Base-by-base conservation (phyloP, 2,888 invertebrate genomes). In the Andricus curvator region DNA sequence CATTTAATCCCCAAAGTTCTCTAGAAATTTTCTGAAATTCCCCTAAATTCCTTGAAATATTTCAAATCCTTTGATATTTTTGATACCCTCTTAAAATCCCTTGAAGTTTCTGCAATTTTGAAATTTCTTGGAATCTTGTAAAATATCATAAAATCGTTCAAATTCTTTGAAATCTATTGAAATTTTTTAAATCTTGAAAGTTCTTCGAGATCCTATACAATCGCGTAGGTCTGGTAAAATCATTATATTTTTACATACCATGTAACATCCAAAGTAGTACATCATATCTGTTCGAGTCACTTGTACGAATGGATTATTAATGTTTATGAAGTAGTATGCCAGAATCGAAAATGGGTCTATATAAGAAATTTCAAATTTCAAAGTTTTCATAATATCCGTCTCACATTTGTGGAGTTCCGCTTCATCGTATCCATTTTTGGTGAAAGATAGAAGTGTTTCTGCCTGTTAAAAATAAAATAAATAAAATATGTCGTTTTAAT, bases 261-360 rank as follows among this genome's bases (percentile, higher is more conserved):
- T n/a, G 5, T 67, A 67, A 11, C 41, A 20, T 22, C 37, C 67
- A 41, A 9, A n/a, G 22, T 67, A 67, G 8, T 67, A 67, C n/a
- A 67, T 0, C 41, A 60, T 5, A 13, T 48, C 44, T 33, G 64
- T 66, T 41, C 70, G 65, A 60, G 29, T 67, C 17, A 13, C 11
- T 37, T 48, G 29, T 48, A 51, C 68, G 64, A 17, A 83, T 78
- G 77, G 81, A 29, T 22, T 41, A 11, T 20, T 15, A n/a, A 37
- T 67, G 0, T 41, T 37, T 5, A 67, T 67, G 11, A 67, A 67
- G 41, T 37, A 41, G 41, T 41, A 67, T n/a, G 41, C 67, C n/a
- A 67, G n/a, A 41, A 67, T 41, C n/a, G 67, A 67, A 67, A 41
- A 67, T 11, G 67, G 67, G 11, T 67, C 67, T 11, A 41, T n/a